phyloP scores from a whole-genome alignment of 2,888 invertebrate genomes.

The Epinotia brunnichana region DNA sequence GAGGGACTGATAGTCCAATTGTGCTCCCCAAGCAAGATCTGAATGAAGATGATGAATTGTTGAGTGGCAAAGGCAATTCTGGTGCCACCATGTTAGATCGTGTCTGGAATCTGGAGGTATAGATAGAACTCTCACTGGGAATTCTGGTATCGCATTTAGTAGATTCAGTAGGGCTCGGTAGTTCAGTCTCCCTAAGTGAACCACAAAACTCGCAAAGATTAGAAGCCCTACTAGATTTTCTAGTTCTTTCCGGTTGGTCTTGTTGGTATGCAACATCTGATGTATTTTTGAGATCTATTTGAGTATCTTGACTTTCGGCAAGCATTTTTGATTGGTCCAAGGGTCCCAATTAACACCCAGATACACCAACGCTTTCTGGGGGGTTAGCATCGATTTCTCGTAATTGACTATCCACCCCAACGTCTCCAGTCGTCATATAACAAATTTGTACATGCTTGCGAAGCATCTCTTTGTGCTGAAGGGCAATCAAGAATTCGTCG shows the following conservation, averaged over 20 bases:
- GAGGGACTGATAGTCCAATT: slow-evolving; percentile 10
- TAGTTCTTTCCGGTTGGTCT: slow-evolving; percentile 26
- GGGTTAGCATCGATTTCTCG: slow-evolving; percentile 44
- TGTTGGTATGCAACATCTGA: slow-evolving; percentile 10
- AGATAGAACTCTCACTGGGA: background rate
- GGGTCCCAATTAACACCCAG: slow-evolving; percentile 32
- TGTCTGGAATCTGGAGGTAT: background rate
- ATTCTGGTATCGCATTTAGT: background rate
- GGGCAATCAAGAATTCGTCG: slow-evolving; percentile 47
- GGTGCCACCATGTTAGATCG: slow-evolving; percentile 17
- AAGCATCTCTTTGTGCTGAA: slow-evolving; percentile 36
- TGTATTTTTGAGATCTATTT: slow-evolving; percentile 24
- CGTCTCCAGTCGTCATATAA: slow-evolving; percentile 23
- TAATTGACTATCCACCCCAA: slow-evolving; percentile 47
- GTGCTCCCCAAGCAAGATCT: slow-evolving; percentile 38
- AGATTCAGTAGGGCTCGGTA: slow-evolving; percentile 8
- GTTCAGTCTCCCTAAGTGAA: slow-evolving; percentile 8
- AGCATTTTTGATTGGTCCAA: slow-evolving; percentile 22
- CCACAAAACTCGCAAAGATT: slow-evolving; percentile 35
- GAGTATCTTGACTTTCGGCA: slow-evolving; percentile 26
- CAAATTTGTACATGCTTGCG: slow-evolving; percentile 28
- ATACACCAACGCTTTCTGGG: slow-evolving; percentile 30
- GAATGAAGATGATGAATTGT: slow-evolving; percentile 25
- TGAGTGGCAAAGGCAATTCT: background rate
- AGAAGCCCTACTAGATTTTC: slow-evolving; percentile 30